Evolutionary conservation across 1,140 invertebrate species (phyloP).

Genomic region (Neodiprion fabricii): DNA sequence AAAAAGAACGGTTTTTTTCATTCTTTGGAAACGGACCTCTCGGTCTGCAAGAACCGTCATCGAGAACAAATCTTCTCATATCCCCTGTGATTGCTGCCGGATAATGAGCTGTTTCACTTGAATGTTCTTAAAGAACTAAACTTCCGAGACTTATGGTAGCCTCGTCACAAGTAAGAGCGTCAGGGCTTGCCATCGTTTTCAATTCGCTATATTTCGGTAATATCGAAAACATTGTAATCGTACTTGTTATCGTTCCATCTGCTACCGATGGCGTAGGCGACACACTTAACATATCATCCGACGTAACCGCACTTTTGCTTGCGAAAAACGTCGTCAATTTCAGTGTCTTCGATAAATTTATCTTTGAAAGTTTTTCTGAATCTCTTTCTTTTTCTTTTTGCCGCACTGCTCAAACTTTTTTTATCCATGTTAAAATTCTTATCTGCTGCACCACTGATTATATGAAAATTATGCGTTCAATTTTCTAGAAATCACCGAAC

Average conservation of each 20-base stretch:
- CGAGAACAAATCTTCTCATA: slow-evolving; percentile 23
- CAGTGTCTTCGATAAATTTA: slow-evolving; percentile 20
- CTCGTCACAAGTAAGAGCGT: slow-evolving; percentile 12
- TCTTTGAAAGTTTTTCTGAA: slow-evolving; percentile 18
- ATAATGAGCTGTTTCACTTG: slow-evolving; percentile 25
- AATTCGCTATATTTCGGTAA: slow-evolving; percentile 16
- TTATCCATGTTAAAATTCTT: slow-evolving; percentile 20
- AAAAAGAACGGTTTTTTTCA: slow-evolving; percentile 21
- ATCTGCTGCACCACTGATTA: neutral
- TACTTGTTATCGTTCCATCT: slow-evolving; percentile 19
- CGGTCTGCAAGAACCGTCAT: slow-evolving; percentile 20
- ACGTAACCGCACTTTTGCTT: slow-evolving; percentile 18
- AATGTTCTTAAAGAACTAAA: slow-evolving; percentile 18
- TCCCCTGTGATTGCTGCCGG: slow-evolving; percentile 19
- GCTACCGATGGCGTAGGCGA: slow-evolving; percentile 21
- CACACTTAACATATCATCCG: slow-evolving; percentile 19
- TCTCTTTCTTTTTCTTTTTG: slow-evolving; percentile 23
- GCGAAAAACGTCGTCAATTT: slow-evolving; percentile 23
- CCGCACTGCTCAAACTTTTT: slow-evolving; percentile 15
- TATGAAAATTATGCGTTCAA: slow-evolving; percentile 14
- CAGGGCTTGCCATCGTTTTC: slow-evolving; percentile 19
- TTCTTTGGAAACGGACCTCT: slow-evolving; percentile 26
- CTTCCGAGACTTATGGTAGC: slow-evolving; percentile 20
- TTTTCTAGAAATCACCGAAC: neutral
- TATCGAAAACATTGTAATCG: slow-evolving; percentile 20